A percentile compares a stretch with the other conserved stretches of the same genome.
These are phyloP conservation scores for Luperina testacea DNA, from an alignment of 2,888 invertebrate genomes.

Conservation along the genomic window DNA sequence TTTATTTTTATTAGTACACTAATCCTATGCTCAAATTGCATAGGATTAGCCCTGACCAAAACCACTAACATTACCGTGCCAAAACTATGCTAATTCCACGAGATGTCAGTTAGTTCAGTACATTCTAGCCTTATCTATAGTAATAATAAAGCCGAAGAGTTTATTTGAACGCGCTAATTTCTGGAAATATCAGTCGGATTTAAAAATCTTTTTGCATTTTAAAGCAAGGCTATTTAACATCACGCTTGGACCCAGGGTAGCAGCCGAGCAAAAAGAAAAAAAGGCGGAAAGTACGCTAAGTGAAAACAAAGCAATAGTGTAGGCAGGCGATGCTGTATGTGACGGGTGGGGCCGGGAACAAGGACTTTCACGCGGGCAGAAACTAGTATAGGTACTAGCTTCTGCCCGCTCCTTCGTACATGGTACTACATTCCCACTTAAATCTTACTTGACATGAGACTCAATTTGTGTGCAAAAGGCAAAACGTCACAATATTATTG, in stretches of 20 bases:
- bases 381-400: too few relatives aligned
- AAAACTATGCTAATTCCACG: background rate
- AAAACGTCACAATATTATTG: conserved; percentile 1
- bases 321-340: background rate
- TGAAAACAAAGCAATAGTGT: too few relatives aligned
- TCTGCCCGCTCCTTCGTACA: too few relatives aligned
- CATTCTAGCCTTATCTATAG: background rate
- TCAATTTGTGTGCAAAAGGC: background rate
- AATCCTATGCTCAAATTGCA: too few relatives aligned
- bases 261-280: background rate
- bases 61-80: background rate
- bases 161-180: background rate
- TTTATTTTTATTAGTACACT: too few relatives aligned
- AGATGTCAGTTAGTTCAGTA: background rate
- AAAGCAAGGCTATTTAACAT: background rate
- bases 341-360: background rate
- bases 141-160: background rate
- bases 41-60: conserved; percentile 16
- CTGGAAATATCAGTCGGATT: background rate
- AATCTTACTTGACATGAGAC: background rate
- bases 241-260: background rate
- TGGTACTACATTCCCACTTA: background rate
- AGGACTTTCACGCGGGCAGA: background rate
- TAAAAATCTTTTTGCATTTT: background rate
- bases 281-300: too few relatives aligned